Evolutionary conservation across 2,797 vertebrate species (phyloP).

Genomic region (Gymnoscopelus microlampas): DNA sequence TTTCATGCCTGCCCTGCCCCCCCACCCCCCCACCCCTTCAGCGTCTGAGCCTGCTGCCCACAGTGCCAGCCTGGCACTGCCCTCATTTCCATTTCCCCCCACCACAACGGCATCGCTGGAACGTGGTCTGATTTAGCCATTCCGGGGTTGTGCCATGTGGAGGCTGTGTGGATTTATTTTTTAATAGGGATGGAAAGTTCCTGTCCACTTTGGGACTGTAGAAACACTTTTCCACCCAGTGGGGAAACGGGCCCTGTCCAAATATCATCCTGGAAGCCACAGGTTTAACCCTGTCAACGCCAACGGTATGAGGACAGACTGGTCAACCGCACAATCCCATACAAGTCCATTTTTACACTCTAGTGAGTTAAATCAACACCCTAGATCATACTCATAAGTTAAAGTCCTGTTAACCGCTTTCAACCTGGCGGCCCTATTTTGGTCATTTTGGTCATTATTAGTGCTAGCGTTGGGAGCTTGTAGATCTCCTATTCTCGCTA

Average conservation of each 20-base stretch:
- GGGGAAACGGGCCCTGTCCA: slow-evolving; percentile 39
- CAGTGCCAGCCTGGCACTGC: slow-evolving; percentile 60
- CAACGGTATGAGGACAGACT: slow-evolving; percentile 19
- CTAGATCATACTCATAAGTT: too few relatives aligned
- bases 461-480: too few relatives aligned
- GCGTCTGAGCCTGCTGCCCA: slow-evolving; percentile 47
- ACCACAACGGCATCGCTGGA: slow-evolving; percentile 40
- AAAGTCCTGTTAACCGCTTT: too few relatives aligned
- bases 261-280: slow-evolving; percentile 45
- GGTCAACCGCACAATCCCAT: too few relatives aligned
- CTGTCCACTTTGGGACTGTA: slow-evolving; percentile 59
- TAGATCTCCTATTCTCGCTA: too few relatives aligned
- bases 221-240: slow-evolving; percentile 67
- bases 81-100: slow-evolving; percentile 71
- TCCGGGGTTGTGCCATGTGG: slow-evolving; percentile 73
- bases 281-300: slow-evolving; percentile 51
- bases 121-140: slow-evolving; percentile 77
- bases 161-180: slow-evolving; percentile 53
- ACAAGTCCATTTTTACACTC: too few relatives aligned
- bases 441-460: too few relatives aligned
- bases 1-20: slow-evolving; percentile 46
- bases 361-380: too few relatives aligned
- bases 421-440: too few relatives aligned
- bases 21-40: slow-evolving; percentile 20
- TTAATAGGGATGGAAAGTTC: slow-evolving; percentile 79